Evolutionary conservation across 2,113 vertebrate genomes (phyloP), one percentile per base, ranked within the genome.

Genomic region (Macrotus californicus): DNA sequence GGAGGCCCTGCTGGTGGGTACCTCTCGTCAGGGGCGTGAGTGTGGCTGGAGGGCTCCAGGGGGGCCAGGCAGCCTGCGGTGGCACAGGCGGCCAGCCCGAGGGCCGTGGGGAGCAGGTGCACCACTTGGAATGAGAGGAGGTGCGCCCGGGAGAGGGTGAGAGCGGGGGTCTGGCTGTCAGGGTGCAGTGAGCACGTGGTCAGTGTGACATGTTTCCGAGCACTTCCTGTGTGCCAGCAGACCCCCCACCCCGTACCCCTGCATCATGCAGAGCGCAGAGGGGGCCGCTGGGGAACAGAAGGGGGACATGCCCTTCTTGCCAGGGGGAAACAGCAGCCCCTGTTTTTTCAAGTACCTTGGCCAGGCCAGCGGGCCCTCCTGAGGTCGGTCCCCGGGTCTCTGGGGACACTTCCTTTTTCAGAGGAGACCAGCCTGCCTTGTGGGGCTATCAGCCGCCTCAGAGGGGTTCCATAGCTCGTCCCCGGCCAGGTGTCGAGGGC

Each of bases 371-470:
- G 1, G 64, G 11, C 16, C 39, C 15, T 61, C 34, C 50, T 1
- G 39, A 21, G 13, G n/a, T 39, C 41, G 39, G 21, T 46, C 61
- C 24, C 6, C 3, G 1, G 29, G 26, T 24, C 12, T 3, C 0
- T 29, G 59, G 43, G 76, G 39, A 56, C 24, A 16, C 12, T 15
- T 69, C 39, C 22, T 69, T 76, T 76, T 70, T 34, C 59, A 31
- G n/a, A 67, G 75, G 36, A 43, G 48, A 41, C 21, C 34, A 16
- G 7, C 50, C 48, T 6, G 5, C n/a, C 24, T 39, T 5, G 0
- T 4, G 43, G 18, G 59, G 39, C 14, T 14, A 18, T 1, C n/a
- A 24, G 54, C 29, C 0, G 0, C 16, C 36, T 70, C 81, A 5
- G 6, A 31, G 66, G 31, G n/a, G 54, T 2, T 22, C 56, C 50